Percentiles rank a stretch among this genome's conserved stretches.
phyloP scores from a whole-genome alignment of 2,888 invertebrate genomes.

The Dendrolimus pini region DNA sequence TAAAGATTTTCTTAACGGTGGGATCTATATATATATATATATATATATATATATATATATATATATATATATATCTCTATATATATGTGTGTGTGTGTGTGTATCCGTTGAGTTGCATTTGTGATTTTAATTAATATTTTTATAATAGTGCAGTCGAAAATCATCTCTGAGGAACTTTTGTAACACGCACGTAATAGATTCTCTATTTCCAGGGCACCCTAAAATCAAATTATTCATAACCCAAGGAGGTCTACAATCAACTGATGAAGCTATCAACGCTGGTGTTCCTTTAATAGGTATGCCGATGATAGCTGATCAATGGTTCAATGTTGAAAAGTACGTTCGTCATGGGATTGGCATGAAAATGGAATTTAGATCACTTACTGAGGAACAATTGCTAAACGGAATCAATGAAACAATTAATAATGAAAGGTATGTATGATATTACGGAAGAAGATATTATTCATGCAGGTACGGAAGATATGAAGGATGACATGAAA shows the following conservation, averaged over 20 bases:
- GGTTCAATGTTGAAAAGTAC: constrained; percentile 15
- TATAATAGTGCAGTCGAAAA: no score
- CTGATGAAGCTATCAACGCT: constrained; percentile 18
- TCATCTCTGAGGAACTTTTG: no score
- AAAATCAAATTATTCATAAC: constrained; percentile 15
- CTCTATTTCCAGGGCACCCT: constrained; percentile 20
- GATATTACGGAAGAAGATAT: no score
- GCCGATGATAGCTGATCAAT: constrained; percentile 19
- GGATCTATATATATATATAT: no score
- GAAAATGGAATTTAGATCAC: constrained; percentile 3
- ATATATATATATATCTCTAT: no score
- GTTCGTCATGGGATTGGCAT: constrained; percentile 3
- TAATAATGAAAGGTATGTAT: constrained; percentile 5
- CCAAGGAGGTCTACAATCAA: constrained; percentile 21
- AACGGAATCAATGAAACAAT: constrained; percentile 2
- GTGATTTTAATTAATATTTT: no score
- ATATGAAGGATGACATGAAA: no score
- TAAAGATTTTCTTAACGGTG: no score
- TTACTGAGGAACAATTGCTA: constrained; percentile 4
- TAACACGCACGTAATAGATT: background rate
- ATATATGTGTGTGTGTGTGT: no score
- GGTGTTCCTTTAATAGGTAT: constrained; percentile 20
- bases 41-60: no score
- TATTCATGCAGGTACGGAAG: no score
- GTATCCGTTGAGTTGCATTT: no score